Conservation (phyloP, 2,797 vertebrate species). For the Anguilla megastoma region DNA sequence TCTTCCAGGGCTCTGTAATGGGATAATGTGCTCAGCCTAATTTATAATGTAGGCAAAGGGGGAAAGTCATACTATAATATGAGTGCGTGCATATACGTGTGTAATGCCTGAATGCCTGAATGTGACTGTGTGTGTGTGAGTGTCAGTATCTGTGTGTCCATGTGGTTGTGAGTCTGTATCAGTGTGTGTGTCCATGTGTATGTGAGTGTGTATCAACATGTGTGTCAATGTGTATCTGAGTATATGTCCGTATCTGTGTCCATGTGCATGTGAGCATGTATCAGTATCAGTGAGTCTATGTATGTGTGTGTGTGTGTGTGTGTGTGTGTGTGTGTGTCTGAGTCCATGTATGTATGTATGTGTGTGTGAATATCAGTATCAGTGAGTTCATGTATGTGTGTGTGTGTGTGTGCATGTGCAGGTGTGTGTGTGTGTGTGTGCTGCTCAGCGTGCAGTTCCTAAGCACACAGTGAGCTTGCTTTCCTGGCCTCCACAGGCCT, state of each 20-base stretch:
- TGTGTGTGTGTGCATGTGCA: background rate
- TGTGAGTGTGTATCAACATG: background rate
- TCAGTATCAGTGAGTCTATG: background rate
- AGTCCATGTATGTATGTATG: background rate
- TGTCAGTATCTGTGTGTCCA: background rate
- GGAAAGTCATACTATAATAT: conserved; percentile 32
- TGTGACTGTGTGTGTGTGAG: background rate
- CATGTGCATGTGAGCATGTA: background rate
- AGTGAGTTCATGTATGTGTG: background rate
- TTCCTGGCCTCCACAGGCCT: background rate
- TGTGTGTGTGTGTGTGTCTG: background rate
- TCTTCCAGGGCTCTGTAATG: conserved; percentile 27
- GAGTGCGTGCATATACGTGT: conserved; percentile 14
- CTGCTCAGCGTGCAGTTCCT: background rate
- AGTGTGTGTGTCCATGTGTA: conserved; percentile 4
- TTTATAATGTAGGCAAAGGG: conserved; percentile 16
- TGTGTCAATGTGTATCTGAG: background rate
- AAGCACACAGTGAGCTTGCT: background rate
- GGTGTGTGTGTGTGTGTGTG: background rate
- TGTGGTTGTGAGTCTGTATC: background rate
- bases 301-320: too few species aligned
- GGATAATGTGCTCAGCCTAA: conserved; percentile 29
- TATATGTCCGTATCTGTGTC: background rate
- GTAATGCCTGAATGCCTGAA: background rate
- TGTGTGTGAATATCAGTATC: background rate